These are phyloP conservation scores for Spialia ferax DNA, from an alignment of 2,888 invertebrate species.

Conservation along the genomic window DNA sequence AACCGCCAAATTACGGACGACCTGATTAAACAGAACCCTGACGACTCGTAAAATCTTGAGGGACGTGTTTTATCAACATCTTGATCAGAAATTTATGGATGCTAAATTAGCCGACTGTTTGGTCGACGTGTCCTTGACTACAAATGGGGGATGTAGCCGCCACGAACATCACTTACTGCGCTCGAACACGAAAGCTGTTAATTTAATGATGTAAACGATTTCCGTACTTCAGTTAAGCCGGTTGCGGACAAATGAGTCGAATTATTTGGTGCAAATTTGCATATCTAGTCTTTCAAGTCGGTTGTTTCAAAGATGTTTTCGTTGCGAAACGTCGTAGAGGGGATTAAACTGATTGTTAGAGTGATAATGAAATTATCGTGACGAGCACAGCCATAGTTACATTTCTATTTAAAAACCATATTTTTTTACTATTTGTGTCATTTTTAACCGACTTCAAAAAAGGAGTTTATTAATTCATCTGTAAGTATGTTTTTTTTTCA, in stretches of 20 bases:
- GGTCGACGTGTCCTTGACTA: conserved; percentile 61
- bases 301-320: too few relatives aligned
- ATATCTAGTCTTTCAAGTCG: background rate
- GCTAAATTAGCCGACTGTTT: conserved; percentile 73
- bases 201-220: conserved; percentile 52
- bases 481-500: too few relatives aligned
- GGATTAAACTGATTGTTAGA: too few relatives aligned
- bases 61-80: conserved; percentile 72
- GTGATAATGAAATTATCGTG: too few relatives aligned
- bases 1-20: conserved; percentile 20
- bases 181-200: conserved; percentile 76
- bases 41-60: conserved; percentile 59
- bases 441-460: too few relatives aligned
- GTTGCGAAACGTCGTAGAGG: too few relatives aligned
- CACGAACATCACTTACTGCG: conserved; percentile 68
- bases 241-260: conserved; percentile 17
- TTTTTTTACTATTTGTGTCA: too few relatives aligned
- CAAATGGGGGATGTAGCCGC: conserved; percentile 49
- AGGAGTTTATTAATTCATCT: too few relatives aligned
- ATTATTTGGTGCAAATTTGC: background rate
- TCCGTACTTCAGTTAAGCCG: conserved; percentile 15
- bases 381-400: too few relatives aligned
- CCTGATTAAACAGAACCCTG: conserved; percentile 29
- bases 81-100: conserved; percentile 67
- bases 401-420: too few relatives aligned